Base-by-base conservation (phyloP, 2,797 vertebrate genomes). In the Sebastolobus altivelis region DNA sequence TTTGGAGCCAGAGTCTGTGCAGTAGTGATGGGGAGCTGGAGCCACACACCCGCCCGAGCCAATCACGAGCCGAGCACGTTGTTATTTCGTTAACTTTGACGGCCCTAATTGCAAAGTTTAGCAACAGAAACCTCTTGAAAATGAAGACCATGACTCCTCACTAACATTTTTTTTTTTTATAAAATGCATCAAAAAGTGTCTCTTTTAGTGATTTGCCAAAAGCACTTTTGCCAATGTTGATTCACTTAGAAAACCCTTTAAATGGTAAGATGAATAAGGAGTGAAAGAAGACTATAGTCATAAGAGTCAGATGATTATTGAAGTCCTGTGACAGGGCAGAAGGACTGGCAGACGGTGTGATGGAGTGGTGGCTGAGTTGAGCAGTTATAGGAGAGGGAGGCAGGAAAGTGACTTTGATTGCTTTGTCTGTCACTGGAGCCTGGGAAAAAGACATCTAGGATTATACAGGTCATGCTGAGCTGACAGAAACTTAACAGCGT, bases 391-490 rank as follows among this genome's bases (percentile, higher is more conserved):
- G 13, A 46, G 56, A 29, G 14, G 13, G n/a, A 40, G 68, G 70
- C 18, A 20, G 66, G 54, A 52, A 73, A 85, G 68, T 80, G 80
- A 82, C 83, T 82, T 83, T 83, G 80, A 77, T 67, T 43, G 29
- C 77, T 68, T 35, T 29, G 79, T 83, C 69, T 55, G 58, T 81
- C 67, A 71, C 69, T n/a, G 3, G 78, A 86, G 73, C 56, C 68
- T 43, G 40, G 52, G 56, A 79, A 82, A 56, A 46, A 2, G 63
- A n/a, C 63, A 33, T 16, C 7, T 16, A 55, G 54, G 67, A 79
- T 37, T 60, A 79, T 59, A 29, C 78, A 60, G 75, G 75, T 79
- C 80, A 35, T 68, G 71, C 79, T 82, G 89, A 90, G 60, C 72
- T 60, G 77, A 75, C 86, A 73, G 76, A 83, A 87, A 87, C 49